phyloP scores from a whole-genome alignment of 2,888 invertebrate species.

The Polydrusus tereticollis region DNA sequence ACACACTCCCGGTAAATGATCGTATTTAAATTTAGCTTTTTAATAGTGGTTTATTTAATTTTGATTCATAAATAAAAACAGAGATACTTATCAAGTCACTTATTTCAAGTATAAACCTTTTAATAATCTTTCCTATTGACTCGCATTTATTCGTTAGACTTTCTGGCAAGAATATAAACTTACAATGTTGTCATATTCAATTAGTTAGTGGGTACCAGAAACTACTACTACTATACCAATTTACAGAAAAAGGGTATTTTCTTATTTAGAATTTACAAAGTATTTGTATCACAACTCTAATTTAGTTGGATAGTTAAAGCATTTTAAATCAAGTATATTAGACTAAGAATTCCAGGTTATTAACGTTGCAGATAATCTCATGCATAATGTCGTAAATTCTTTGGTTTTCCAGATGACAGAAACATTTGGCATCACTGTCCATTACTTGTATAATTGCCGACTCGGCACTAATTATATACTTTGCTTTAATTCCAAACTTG shows the following conservation, averaged over 20 bases:
- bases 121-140: constrained; percentile 38
- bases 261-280: too few relatives aligned
- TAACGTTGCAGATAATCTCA: too few relatives aligned
- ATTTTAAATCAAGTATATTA: too few relatives aligned
- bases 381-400: too few relatives aligned
- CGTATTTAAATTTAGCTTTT: background rate
- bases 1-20: too few relatives aligned
- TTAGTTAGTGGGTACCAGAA: too few relatives aligned
- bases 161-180: background rate
- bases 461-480: constrained; percentile 64
- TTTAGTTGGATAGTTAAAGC: too few relatives aligned
- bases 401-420: background rate
- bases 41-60: background rate
- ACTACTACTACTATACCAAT: too few relatives aligned
- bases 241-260: too few relatives aligned
- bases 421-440: constrained; percentile 29
- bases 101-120: constrained; percentile 41
- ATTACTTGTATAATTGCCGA: constrained; percentile 44
- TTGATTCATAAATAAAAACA: constrained; percentile 8
- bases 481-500: constrained; percentile 63
- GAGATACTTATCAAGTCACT: constrained; percentile 39
- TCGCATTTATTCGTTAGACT: constrained; percentile 18
- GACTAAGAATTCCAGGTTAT: too few relatives aligned
- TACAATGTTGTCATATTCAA: constrained; percentile 20
- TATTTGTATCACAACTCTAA: too few relatives aligned